Evolutionary conservation across 1,140 invertebrate genomes (phyloP), one percentile per base, ranked within the genome.

Genomic region (Drosophila nasuta): DNA sequence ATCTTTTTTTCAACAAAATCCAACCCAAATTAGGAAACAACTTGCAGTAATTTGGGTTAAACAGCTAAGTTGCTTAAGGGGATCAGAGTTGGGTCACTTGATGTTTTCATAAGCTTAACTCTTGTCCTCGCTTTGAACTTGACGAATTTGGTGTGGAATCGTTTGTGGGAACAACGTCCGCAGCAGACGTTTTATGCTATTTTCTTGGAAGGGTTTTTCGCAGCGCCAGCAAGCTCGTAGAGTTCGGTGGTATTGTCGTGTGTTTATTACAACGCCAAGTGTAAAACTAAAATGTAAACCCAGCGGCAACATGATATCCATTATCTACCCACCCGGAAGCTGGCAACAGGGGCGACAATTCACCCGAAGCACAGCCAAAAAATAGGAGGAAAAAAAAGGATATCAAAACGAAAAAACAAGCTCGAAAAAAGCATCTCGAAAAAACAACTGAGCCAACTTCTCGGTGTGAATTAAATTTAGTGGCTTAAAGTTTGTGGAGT

Each of bases 261-360:
- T 87, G 81, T 87, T 87, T 87, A 87, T 83, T 87, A 77, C 80
- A 71, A 77, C 66, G 80, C 73, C 79, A 83, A 87, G 69, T 87
- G 80, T 69, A 80, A 82, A 86, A 88, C 85, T 87, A 88, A 82
- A 87, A 83, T 88, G 80, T 77, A 79, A 75, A 66, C 83, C 83
- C 83, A 28, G 58, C 25, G 83, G 83, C 81, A 77, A 87, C 72
- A 87, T 78, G 83, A 87, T 87, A 89, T 72, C 83, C 81, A 87
- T 87, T 87, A 87, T 87, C 83, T 66, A 71, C 58, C 49, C 15
- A 28, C 41, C 49, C 57, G 49, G 48, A 56, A 54, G 54, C 64
- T 17, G 38, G 25, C 33, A 57, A 35, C 41, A 35, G n/a, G 41
- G 49, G 51, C 59, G 60, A 83, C 81, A 76, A 65, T 64, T 79